These are phyloP conservation scores for Mobula birostris DNA, from an alignment of 2,113 vertebrate genomes.

Conservation along the genomic window DNA sequence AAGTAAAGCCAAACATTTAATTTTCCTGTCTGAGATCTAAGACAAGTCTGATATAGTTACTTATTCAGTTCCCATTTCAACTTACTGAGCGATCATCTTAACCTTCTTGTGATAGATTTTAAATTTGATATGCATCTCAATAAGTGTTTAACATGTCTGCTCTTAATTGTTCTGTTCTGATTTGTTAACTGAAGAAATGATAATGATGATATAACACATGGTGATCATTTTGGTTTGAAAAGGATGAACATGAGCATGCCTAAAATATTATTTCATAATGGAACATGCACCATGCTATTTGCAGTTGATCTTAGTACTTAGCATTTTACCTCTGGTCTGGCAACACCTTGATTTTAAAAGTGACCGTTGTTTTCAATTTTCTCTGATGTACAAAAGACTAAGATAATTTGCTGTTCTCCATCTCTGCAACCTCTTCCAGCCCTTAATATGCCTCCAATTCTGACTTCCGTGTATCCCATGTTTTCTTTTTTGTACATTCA, in stretches of 20 bases:
- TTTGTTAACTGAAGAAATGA: background rate
- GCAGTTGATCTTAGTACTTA: background rate
- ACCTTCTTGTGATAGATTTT: background rate
- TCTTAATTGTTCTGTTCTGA: background rate
- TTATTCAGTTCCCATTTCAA: background rate
- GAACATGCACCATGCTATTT: background rate
- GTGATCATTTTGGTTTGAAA: background rate
- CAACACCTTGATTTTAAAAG: background rate
- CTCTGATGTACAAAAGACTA: background rate
- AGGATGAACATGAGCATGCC: background rate
- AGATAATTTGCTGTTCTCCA: background rate
- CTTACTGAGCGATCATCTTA: background rate
- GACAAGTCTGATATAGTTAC: background rate
- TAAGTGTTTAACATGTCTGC: background rate
- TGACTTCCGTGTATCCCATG: background rate
- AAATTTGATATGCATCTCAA: background rate
- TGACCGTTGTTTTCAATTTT: background rate
- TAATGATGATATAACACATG: background rate
- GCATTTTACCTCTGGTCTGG: background rate
- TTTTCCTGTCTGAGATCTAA: background rate
- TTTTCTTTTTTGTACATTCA: background rate
- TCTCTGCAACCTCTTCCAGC: background rate
- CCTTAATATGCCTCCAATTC: background rate
- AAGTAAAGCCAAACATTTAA: background rate
- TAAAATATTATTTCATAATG: background rate